These are phyloP conservation scores for Drosophila mayaguana DNA, from an alignment of 2,888 invertebrate genomes.

Conservation along the genomic window DNA sequence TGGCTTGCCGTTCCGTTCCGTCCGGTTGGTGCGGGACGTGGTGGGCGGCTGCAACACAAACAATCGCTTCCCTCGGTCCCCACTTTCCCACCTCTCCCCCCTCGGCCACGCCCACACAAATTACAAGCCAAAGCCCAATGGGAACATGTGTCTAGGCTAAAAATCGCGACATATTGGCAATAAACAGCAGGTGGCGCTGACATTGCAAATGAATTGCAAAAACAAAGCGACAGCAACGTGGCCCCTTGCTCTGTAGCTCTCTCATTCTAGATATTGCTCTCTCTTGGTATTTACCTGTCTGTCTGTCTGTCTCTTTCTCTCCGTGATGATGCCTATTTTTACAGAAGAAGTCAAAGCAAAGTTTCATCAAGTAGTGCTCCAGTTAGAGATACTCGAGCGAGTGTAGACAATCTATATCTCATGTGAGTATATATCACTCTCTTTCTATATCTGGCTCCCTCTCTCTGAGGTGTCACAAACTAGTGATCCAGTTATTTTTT, in stretches of 20 bases:
- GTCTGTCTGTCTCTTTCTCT: neutral
- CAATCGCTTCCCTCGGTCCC: slow-evolving; percentile 18
- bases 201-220: slow-evolving; percentile 53
- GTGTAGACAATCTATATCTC: neutral
- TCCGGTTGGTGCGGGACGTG: slow-evolving; percentile 10
- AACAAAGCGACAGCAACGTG: slow-evolving; percentile 1
- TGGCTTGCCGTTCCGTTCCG: slow-evolving; percentile 34
- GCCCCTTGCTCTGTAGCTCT: neutral
- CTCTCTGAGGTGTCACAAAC: too few relatives aligned
- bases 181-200: slow-evolving; percentile 76
- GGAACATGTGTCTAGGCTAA: slow-evolving; percentile 50
- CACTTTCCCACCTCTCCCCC: neutral
- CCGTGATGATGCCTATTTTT: neutral
- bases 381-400: too few relatives aligned
- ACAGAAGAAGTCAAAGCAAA: too few relatives aligned
- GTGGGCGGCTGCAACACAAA: slow-evolving; percentile 15
- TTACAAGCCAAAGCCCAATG: slow-evolving; percentile 41
- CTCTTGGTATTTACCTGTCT: neutral
- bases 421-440: too few relatives aligned
- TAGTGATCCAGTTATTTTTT: too few relatives aligned
- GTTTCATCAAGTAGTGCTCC: neutral
- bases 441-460: too few relatives aligned
- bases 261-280: neutral
- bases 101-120: slow-evolving; percentile 24
- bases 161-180: slow-evolving; percentile 77